Conservation (phyloP, 2,888 invertebrate species). For the Atherix ibis region DNA sequence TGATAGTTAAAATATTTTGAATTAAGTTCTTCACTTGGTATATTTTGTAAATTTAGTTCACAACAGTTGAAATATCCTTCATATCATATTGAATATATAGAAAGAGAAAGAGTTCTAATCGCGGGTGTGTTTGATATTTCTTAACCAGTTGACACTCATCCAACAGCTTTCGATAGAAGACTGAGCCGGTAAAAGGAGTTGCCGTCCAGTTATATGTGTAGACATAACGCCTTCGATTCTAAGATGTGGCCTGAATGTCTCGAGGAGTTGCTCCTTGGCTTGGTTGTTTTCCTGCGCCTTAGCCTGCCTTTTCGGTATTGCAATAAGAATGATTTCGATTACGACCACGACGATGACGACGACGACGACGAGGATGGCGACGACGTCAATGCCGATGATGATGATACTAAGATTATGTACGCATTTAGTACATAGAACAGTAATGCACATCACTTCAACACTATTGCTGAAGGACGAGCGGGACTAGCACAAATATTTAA, state of each 20-base stretch:
- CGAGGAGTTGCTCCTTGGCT: constrained; percentile 7
- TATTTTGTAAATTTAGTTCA: too few species aligned
- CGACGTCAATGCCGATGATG: constrained; percentile 5
- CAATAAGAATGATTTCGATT: constrained; percentile 6
- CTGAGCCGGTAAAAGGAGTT: constrained; percentile 6
- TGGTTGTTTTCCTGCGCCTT: constrained; percentile 5
- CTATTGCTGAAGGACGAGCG: too few species aligned
- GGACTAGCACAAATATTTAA: too few species aligned
- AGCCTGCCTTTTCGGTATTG: constrained; percentile 5
- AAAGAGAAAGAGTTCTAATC: too few species aligned
- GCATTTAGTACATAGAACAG: too few species aligned
- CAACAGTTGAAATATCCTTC: too few species aligned
- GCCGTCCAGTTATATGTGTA: constrained; percentile 8
- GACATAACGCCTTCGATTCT: constrained; percentile 5
- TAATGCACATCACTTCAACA: too few species aligned
- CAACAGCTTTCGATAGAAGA: constrained; percentile 7
- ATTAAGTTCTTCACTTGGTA: too few species aligned
- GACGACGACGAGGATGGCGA: constrained; percentile 3
- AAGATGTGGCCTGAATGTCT: constrained; percentile 4
- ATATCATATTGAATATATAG: too few species aligned
- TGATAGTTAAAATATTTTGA: too few species aligned
- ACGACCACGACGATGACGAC: constrained; percentile 2
- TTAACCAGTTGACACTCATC: constrained; percentile 6
- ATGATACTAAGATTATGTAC: too few species aligned
- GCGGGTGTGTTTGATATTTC: too few species aligned